phyloP scores from a whole-genome alignment of 1,140 invertebrate genomes.

The Ceratina calcarata region DNA sequence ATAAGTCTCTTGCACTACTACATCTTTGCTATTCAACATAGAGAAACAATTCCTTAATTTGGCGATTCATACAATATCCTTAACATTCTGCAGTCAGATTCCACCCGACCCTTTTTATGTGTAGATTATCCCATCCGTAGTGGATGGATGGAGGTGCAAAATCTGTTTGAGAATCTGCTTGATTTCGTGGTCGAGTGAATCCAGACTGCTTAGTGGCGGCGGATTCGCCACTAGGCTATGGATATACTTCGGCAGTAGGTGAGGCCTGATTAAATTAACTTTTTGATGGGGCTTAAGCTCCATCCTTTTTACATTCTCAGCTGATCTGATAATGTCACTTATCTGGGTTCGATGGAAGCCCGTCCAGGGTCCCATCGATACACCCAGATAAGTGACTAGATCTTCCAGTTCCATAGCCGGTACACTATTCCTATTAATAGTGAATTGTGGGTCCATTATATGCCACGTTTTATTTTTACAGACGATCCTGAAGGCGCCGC shows the following conservation, averaged over 20 bases:
- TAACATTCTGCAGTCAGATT: neutral
- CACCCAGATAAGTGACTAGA: neutral
- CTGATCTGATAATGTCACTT: neutral
- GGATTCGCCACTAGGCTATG: neutral
- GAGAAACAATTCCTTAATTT: neutral
- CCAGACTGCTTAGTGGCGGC: accelerated
- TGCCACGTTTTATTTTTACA: neutral
- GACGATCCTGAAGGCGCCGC: neutral
- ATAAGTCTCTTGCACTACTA: accelerated
- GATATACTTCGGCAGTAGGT: neutral
- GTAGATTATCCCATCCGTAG: neutral
- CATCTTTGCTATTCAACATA: neutral
- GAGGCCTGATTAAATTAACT: neutral
- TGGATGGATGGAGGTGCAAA: neutral
- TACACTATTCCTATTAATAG: no score
- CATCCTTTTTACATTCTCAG: accelerated
- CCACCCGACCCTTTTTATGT: neutral
- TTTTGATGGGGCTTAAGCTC: constrained; percentile 8
- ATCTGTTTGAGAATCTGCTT: neutral
- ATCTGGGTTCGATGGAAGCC: neutral
- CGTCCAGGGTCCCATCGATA: neutral
- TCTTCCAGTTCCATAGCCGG: neutral
- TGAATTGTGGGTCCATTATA: neutral
- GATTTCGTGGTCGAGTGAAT: neutral
- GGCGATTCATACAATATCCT: neutral